A percentile compares a stretch with the other conserved stretches of the same genome.
Evolutionary conservation across 92 coral and sea anemone genomes (phyloP).

Genomic region (Epizoanthus stellaris): DNA sequence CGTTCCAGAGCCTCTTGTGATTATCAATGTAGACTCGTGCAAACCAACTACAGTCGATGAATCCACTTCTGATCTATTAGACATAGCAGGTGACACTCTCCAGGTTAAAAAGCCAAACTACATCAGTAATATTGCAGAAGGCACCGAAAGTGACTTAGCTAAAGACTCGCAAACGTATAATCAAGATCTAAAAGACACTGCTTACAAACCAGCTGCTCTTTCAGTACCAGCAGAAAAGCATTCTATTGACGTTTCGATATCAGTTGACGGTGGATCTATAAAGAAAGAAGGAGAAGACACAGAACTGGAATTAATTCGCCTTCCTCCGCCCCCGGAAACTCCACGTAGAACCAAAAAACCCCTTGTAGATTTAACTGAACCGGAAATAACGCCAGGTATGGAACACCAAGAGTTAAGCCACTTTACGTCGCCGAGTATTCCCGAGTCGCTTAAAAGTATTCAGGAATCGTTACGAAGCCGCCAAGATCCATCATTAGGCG

Average conservation of each 20-base stretch:
- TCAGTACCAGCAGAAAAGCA: background rate
- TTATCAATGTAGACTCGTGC: background rate
- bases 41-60: background rate
- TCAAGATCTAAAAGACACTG: background rate
- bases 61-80: background rate
- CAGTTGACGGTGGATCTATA: too few relatives aligned
- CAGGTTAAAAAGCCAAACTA: background rate
- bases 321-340: conserved; percentile 38
- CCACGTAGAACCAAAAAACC: background rate
- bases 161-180: background rate
- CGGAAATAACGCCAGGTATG: background rate
- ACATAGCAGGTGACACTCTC: background rate
- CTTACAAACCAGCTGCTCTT: background rate
- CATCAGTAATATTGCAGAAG: background rate
- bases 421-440: conserved; percentile 27
- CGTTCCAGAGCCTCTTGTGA: background rate
- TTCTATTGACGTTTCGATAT: background rate
- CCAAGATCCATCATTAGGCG: conserved; percentile 16
- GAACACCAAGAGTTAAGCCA: conserved; percentile 17
- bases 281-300: background rate
- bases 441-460: conserved; percentile 23
- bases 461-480: conserved; percentile 42
- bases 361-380: conserved; percentile 11
- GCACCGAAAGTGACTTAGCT: background rate
- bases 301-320: conserved; percentile 4